phyloP scores from a whole-genome alignment of 1,140 invertebrate genomes.

The Leptinotarsa lineolata region DNA sequence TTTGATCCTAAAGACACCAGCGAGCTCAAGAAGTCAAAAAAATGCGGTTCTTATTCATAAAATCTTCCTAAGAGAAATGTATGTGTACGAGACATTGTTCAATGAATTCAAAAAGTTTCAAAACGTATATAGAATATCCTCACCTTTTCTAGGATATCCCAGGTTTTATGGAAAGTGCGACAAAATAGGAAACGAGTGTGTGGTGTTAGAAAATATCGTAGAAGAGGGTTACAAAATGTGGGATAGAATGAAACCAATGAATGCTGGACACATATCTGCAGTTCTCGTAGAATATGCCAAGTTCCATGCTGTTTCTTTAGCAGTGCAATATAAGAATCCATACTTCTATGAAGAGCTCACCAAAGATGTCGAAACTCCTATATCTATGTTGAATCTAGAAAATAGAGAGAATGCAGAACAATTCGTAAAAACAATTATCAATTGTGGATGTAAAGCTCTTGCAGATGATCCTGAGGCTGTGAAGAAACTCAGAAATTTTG shows the following conservation, averaged over 20 bases:
- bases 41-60: background rate
- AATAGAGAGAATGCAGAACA: background rate
- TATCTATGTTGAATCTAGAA: background rate
- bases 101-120: slow-evolving; percentile 36
- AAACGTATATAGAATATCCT: slow-evolving; percentile 29
- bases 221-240: slow-evolving; percentile 55
- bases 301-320: slow-evolving; percentile 61
- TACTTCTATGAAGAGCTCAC: slow-evolving; percentile 47
- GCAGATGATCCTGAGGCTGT: background rate
- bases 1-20: slow-evolving; percentile 2
- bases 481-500: background rate
- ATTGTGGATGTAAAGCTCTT: slow-evolving; percentile 9
- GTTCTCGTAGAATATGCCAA: slow-evolving; percentile 60
- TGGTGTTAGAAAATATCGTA: slow-evolving; percentile 63
- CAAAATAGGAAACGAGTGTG: slow-evolving; percentile 54
- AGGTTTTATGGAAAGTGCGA: slow-evolving; percentile 50
- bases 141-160: slow-evolving; percentile 42
- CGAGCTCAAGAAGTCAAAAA: background rate
- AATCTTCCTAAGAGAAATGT: slow-evolving; percentile 41
- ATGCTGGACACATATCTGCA: slow-evolving; percentile 56
- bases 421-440: background rate
- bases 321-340: slow-evolving; percentile 56
- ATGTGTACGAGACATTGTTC: slow-evolving; percentile 38
- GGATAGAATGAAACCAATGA: slow-evolving; percentile 57
- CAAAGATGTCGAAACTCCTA: slow-evolving; percentile 28